These are phyloP conservation scores for Phrynocephalus vlangalii DNA, from an alignment of 2,797 vertebrate genomes.

Conservation along the genomic window DNA sequence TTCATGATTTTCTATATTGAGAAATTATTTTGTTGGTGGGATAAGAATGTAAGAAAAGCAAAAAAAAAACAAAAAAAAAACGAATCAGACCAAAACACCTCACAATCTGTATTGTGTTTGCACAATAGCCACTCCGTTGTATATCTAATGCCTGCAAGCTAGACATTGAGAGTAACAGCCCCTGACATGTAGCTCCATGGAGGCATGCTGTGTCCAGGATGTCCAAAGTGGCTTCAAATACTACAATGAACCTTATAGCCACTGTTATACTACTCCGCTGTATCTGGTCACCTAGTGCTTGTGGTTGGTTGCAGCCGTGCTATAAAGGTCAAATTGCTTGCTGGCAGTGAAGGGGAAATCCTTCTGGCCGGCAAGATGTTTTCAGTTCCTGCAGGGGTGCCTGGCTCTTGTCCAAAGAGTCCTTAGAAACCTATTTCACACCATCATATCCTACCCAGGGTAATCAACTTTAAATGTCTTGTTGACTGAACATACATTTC, in stretches of 20 bases:
- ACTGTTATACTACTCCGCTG: neutral
- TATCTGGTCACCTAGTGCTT: neutral
- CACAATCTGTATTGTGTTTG: neutral
- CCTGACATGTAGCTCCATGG: too few relatives aligned
- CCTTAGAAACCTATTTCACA: neutral
- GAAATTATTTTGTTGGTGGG: neutral
- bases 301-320: neutral
- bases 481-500: neutral
- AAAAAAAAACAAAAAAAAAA: too few relatives aligned
- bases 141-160: neutral
- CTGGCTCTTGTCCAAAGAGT: neutral
- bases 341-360: neutral
- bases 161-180: neutral
- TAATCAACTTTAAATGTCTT: slow-evolving; percentile 2
- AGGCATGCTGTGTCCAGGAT: neutral
- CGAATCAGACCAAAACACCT: neutral
- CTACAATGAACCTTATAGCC: neutral
- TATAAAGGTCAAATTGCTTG: neutral
- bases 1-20: neutral
- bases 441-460: neutral
- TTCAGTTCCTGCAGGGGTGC: neutral
- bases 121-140: neutral
- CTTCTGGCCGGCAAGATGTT: neutral
- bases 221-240: neutral
- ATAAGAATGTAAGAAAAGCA: neutral